Conservation (phyloP, 2,797 vertebrate genomes). For the Vespertilio murinus region DNA sequence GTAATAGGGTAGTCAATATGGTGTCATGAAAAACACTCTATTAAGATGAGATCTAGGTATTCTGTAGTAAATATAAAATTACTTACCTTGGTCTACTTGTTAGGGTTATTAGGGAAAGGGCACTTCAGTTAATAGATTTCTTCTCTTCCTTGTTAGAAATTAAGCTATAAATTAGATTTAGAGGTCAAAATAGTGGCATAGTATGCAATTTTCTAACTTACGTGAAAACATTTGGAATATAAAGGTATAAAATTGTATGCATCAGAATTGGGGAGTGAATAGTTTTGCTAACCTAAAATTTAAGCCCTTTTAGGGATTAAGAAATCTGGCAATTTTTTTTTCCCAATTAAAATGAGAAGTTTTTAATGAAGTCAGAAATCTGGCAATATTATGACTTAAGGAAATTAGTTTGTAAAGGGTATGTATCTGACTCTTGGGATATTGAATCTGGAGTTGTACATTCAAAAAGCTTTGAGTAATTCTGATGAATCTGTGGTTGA, state of each 20-base stretch:
- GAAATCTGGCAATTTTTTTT: too few species aligned
- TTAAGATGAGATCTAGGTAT: not conserved
- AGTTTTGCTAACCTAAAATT: not conserved
- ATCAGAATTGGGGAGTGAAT: not conserved
- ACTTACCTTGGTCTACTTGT: not conserved
- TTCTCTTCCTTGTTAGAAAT: not conserved
- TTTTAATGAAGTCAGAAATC: too few species aligned
- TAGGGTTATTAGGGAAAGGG: not conserved
- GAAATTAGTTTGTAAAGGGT: not conserved
- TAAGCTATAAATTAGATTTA: not conserved
- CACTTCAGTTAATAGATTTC: not conserved
- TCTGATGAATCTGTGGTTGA: not conserved
- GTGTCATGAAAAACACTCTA: not conserved
- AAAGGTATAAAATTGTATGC: not conserved
- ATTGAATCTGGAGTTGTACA: not conserved
- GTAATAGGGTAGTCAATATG: not conserved
- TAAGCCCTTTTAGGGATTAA: too few species aligned
- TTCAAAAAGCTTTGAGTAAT: not conserved
- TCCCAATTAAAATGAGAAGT: too few species aligned
- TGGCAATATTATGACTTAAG: not conserved
- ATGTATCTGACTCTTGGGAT: not conserved
- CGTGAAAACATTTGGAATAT: constrained; percentile 6
- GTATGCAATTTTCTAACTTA: not conserved
- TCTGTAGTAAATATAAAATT: not conserved
- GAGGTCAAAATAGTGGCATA: not conserved